Evolutionary conservation across 2,888 invertebrate species (phyloP), one percentile per base, ranked within the genome.

Genomic region (Aplocera efformata): DNA sequence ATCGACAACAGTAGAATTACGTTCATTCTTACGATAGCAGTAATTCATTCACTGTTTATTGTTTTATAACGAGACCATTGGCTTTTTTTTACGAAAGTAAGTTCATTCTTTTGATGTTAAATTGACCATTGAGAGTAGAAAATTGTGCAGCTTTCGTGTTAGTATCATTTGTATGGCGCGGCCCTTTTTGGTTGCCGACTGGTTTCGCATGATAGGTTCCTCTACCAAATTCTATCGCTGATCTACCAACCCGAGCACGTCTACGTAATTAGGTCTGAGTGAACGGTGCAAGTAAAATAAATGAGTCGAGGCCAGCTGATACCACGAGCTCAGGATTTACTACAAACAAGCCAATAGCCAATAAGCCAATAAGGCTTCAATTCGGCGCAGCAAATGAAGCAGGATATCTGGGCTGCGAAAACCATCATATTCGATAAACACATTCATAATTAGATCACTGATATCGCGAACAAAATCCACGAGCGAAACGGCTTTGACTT

Each of bases 221-320:
- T 66, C 55, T 61, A 62, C 60, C 60, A 48, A 58, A 76, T 78
- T 73, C 74, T 77, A 79, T 73, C 70, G 50, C 44, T 48, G 67
- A 75, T 76, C 72, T 71, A 63, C 63, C 62, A 48, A 56, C 23
- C 17, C 13, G 21, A 22, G 32, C 49, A 45, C 48, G 56, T 50
- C 49, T 49, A 48, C 53, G 52, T 73, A 79, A 77, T 77, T 76
- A 74, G 74, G 48, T 72, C 69, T 67, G 52, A 67, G 65, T 61
- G 67, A 79, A 68, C 67, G 69, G 69, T 68, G 65, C 63, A 58
- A 71, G 62, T 50, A 64, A 70, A 72, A 70, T 63, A 80, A 79
- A 60, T 70, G 66, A 77, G 82, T 75, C 79, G 78, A 76, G 79
- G 78, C 67, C 78, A 66, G 58, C 57, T 60, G 43, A 57, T 60